Conservation (phyloP, 1,140 invertebrate genomes). For the Thrips palmi region DNA sequence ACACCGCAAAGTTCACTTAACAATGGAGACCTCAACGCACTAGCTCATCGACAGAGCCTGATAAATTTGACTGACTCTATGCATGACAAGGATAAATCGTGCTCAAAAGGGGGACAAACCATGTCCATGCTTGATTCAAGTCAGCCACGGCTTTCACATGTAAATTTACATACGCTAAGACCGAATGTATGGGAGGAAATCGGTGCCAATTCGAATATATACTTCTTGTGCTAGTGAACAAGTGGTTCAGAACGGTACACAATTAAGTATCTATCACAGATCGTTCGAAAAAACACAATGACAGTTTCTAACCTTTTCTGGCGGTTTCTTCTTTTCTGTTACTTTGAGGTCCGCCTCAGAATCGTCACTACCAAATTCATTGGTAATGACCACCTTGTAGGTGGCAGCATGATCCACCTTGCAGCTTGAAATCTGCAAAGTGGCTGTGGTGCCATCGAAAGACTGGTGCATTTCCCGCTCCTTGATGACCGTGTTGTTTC, state of each 20-base stretch:
- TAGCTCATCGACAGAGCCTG: no score
- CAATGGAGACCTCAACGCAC: no score
- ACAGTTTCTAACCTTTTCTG: slow-evolving; percentile 1
- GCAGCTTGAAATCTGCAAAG: slow-evolving; percentile 48
- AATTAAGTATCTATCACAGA: slow-evolving; percentile 5
- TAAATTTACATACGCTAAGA: no score
- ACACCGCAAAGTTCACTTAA: no score
- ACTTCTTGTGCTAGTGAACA: no score
- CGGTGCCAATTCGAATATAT: no score
- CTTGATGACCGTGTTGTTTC: slow-evolving; percentile 48
- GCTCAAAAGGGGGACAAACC: no score
- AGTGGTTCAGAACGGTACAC: neutral
- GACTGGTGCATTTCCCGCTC: slow-evolving; percentile 47
- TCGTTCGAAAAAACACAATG: slow-evolving; percentile 4
- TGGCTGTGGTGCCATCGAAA: slow-evolving; percentile 66
- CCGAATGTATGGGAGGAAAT: no score
- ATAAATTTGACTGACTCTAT: no score
- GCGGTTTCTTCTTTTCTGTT: slow-evolving; percentile 6
- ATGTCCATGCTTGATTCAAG: no score
- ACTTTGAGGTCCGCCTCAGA: slow-evolving; percentile 44
- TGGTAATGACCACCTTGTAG: slow-evolving; percentile 62
- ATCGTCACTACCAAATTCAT: slow-evolving; percentile 68
- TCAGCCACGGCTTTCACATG: no score
- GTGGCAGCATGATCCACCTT: slow-evolving; percentile 48
- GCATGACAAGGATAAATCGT: no score